These are phyloP conservation scores for Rousettus leschenaultii DNA, from an alignment of 2,113 vertebrate species.

Conservation along the genomic window DNA sequence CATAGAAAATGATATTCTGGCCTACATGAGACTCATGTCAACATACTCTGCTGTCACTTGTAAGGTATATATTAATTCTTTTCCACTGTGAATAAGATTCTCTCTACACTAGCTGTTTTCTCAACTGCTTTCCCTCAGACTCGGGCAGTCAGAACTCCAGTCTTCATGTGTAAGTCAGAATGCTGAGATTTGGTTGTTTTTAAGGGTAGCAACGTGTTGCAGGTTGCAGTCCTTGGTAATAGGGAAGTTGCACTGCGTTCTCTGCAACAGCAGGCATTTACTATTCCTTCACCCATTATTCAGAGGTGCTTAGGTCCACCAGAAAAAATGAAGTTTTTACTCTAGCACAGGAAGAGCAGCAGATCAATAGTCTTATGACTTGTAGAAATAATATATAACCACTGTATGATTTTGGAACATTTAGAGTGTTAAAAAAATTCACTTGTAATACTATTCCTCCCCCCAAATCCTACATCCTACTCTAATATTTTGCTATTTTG, in stretches of 20 bases:
- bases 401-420: constrained; percentile 32
- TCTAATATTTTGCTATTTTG: constrained; percentile 16
- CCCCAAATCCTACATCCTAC: background rate
- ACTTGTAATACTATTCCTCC: background rate
- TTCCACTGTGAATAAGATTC: background rate
- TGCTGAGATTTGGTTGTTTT: constrained; percentile 34
- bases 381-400: constrained; percentile 7
- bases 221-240: background rate
- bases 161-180: constrained; percentile 7
- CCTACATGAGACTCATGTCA: background rate
- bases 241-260: background rate
- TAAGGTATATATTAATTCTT: constrained; percentile 14
- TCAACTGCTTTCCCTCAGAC: background rate
- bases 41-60: background rate
- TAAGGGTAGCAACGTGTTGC: background rate
- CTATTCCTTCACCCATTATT: constrained; percentile 9
- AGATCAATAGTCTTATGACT: background rate
- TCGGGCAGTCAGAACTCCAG: background rate
- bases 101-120: background rate
- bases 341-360: background rate
- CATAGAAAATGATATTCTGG: constrained; percentile 1
- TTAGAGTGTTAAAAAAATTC: background rate
- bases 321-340: background rate
- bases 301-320: background rate
- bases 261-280: background rate